Evolutionary conservation across 2,888 invertebrate species (phyloP), one percentile per base, ranked within the genome.

Genomic region (Phengaris alcon): DNA sequence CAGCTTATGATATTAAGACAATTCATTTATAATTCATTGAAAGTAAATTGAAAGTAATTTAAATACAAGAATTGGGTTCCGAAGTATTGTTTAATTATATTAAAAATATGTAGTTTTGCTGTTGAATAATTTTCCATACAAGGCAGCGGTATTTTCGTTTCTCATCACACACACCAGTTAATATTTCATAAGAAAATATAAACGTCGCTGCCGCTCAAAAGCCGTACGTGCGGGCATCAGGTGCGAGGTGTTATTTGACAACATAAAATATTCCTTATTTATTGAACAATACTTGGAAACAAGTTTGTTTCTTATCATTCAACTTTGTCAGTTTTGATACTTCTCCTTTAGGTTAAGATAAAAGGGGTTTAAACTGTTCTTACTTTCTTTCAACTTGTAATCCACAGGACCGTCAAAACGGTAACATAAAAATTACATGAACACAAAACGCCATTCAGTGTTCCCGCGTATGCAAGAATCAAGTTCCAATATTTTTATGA

Each of bases 131-230:
- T 74, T 51, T 10, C 51, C 44, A 7, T 55, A n/a, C 46, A 46
- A 6, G 64, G 13, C 64, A 22, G 52, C 35, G 7, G 6, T 13
- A 52, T 35, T 69, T 54, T 15, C 55, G 15, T 55, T 69, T 75
- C 69, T 69, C 55, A 51, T 72, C 75, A 59, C 75, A 74, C 68
- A 75, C 59, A n/a, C 15, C 8, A 72, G 64, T 77, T 75, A 76
- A 77, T 77, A 77, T 75, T 76, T 77, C 74, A 76, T 75, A 75
- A 69, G 74, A 54, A 59, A 59, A 52, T 64, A 75, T 76, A 76
- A 76, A 75, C 59, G 54, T 70, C 69, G 51, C n/a, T 74, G 57
- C 48, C 7, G 48, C 44, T 68, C 72, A 51, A 70, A 75, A 12
- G 51, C 48, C 9, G 52, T 46, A 15, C 51, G 57, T 55, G 51